Base-by-base conservation (phyloP, 2,888 invertebrate species). In the Vesta saturnalis region DNA sequence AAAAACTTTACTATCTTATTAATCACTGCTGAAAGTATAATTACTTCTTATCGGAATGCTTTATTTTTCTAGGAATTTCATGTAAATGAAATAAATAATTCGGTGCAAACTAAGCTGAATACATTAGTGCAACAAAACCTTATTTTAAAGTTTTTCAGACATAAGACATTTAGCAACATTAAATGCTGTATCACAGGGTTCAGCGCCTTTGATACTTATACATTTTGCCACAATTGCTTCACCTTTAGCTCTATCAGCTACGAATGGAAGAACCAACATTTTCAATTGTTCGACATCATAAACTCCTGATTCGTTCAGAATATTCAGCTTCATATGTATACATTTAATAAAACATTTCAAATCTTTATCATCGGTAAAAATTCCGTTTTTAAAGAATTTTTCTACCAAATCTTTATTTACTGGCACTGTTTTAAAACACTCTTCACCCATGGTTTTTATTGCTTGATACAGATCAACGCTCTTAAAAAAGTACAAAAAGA, bases 281-380 rank as follows among this genome's bases (percentile, higher is more conserved):
- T 46, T 46, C 46, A 46, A 14, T 15, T 14, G 3, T n/a, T 46
- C 15, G 10, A 12, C 3, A n/a, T 46, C n/a, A n/a, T 46, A 46
- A 14, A 5, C 46, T n/a, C 46, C 46, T 4, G 4, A n/a, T 46
- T 46, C 46, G n/a, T 46, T 46, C 46, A 46, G 2, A 15, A 46
- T n/a, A 4, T 15, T 15, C 46, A 46, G 3, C 10, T 46, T 46
- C 3, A 46, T 46, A 46, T 46, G 14, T 46, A 46, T 5, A 46
- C 46, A 46, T 46, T 46, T 46, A 46, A 46, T n/a, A 46, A 46
- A 46, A n/a, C 46, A 46, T n/a, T 46, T 46, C 15, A 46, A 46
- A n/a, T 46, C 10, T 4, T 46, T 12, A 46, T 46, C 46, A 14
- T 46, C 46, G 14, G 15, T 15, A 15, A 46, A 46, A 5, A 14